A percentile compares a stretch with the other conserved stretches of the same genome.
Evolutionary conservation across 2,113 vertebrate species (phyloP).

Genomic region (Hipposideros armiger): DNA sequence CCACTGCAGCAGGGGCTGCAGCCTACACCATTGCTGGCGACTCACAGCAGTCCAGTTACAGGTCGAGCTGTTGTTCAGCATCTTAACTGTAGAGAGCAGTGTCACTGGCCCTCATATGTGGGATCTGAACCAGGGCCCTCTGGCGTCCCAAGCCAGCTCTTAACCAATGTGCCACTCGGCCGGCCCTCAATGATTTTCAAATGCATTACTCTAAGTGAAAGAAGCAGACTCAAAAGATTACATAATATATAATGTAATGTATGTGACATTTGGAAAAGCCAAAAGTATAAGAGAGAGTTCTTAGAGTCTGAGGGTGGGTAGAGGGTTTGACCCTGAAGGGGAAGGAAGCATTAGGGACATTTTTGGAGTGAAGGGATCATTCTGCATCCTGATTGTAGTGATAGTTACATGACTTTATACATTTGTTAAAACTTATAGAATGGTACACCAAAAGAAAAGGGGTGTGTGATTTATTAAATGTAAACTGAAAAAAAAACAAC

Average conservation of each 20-base stretch:
- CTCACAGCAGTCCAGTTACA: too few relatives aligned
- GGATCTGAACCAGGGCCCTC: too few relatives aligned
- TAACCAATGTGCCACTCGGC: too few relatives aligned
- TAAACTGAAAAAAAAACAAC: not conserved
- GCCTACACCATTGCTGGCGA: too few relatives aligned
- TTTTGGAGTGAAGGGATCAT: not conserved
- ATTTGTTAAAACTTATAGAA: not conserved
- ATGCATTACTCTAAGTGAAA: not conserved
- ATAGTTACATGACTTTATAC: not conserved
- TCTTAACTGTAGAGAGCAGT: too few relatives aligned
- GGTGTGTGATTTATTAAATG: not conserved
- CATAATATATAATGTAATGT: not conserved
- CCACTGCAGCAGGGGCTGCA: too few relatives aligned
- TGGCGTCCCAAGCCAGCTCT: too few relatives aligned
- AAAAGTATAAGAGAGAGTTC: not conserved
- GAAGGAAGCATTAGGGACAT: not conserved
- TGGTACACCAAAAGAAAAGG: not conserved
- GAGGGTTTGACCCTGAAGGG: not conserved
- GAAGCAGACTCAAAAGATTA: not conserved
- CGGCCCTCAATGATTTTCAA: not conserved
- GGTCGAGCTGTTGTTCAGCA: too few relatives aligned
- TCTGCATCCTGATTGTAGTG: not conserved
- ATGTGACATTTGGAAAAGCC: not conserved
- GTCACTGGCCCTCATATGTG: too few relatives aligned
- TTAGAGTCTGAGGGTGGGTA: not conserved